Base-by-base conservation (phyloP, 2,888 invertebrate genomes). In the Autographa pulchrina region DNA sequence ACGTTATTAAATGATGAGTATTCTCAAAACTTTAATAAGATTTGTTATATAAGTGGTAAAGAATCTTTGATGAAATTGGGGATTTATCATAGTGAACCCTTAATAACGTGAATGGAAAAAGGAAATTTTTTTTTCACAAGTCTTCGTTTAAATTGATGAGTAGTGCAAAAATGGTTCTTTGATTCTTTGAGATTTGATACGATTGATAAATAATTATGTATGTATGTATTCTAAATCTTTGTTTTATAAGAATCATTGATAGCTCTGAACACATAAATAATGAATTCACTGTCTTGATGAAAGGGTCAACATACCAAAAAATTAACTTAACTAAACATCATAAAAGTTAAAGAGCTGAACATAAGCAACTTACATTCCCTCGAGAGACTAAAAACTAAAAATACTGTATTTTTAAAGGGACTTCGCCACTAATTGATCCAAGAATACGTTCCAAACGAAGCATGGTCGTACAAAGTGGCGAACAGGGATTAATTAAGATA, bases 401-500 rank as follows among this genome's bases (percentile, higher is more conserved):
- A 62, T 43, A 62, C 41, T 18, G 43, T 48, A 8, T 65, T 56
- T 69, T 72, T 13, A 18, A 61, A 35, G 67, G 31, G 20, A 43
- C 35, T 43, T 31, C n/a, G 31, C 43, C 60, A 54, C 58, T 68
- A 75, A 73, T 77, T 72, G 73, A 73, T 54, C 69, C 58, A n/a
- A 43, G 35, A 9, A 70, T 62, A 72, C 43, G 61, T 67, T 68
- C 69, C 58, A 52, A 69, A 71, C 68, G 43, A 56, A 71, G 76
- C 78, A 64, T 20, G 67, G 65, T 63, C 65, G 59, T 60, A 48
- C 56, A 56, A 71, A 70, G 66, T 64, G 63, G 68, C 58, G 52
- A 43, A 61, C 69, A 65, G 75, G 74, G 77, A 81, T 83, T 85
- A 76, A 80, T 85, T 82, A 77, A 82, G 82, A 84, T 81, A 72